These are phyloP conservation scores for Coleophora deauratella DNA, from an alignment of 2,888 invertebrate species.

Conservation along the genomic window DNA sequence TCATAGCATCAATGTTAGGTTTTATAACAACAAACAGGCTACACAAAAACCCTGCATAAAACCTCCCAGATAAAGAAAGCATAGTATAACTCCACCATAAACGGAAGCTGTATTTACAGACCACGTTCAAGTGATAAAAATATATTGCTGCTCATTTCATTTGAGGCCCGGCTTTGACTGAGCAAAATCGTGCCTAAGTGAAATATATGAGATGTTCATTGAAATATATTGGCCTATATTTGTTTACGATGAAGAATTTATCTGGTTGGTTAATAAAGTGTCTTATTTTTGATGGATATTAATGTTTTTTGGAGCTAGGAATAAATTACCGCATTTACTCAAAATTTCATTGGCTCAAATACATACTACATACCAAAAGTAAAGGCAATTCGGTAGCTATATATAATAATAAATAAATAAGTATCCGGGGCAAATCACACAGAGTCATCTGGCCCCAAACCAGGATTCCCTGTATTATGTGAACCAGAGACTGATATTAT, in stretches of 20 bases:
- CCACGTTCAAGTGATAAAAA: constrained; percentile 12
- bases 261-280: not conserved
- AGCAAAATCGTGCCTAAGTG: constrained; percentile 11
- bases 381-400: too few relatives aligned
- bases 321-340: too few relatives aligned
- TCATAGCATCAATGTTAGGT: too few relatives aligned
- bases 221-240: constrained; percentile 11
- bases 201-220: constrained; percentile 9
- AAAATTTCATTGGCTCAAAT: too few relatives aligned
- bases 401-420: too few relatives aligned
- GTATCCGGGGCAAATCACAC: too few relatives aligned
- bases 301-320: not conserved
- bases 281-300: not conserved
- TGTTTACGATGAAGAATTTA: constrained; percentile 9
- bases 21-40: not conserved
- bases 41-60: not conserved
- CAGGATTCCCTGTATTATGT: too few relatives aligned
- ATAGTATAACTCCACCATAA: not conserved
- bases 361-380: too few relatives aligned
- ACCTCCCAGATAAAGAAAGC: not conserved
- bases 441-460: too few relatives aligned
- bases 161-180: constrained; percentile 7
- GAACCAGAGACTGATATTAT: too few relatives aligned
- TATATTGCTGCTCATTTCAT: constrained; percentile 8
- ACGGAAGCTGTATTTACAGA: constrained; percentile 4